phyloP scores from a whole-genome alignment of 64 coral and sea anemone species.

The Stylophora pistillata region DNA sequence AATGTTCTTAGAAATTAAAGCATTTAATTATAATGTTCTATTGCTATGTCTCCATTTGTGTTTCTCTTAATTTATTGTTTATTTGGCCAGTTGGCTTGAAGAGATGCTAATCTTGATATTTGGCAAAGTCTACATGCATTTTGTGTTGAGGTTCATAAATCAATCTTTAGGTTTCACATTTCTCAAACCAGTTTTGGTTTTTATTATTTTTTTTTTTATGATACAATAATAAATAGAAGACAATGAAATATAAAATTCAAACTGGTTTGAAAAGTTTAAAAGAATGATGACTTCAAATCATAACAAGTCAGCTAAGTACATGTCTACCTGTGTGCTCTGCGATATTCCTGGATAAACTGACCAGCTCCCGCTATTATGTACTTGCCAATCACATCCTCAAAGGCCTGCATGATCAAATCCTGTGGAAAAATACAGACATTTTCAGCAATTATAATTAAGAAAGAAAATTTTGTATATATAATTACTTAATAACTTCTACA shows the following conservation, averaged over 20 bases:
- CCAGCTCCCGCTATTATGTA: slow-evolving; percentile 63
- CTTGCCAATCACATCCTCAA: neutral
- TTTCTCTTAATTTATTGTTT: too few relatives aligned
- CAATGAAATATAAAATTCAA: neutral
- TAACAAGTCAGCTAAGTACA: neutral
- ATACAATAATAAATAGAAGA: too few relatives aligned
- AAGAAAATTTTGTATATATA: too few relatives aligned
- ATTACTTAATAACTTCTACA: too few relatives aligned
- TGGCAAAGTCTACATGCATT: too few relatives aligned
- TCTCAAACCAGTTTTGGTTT: too few relatives aligned
- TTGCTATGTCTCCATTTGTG: too few relatives aligned
- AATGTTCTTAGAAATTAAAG: neutral
- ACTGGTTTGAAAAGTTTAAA: neutral
- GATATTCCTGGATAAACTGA: slow-evolving; percentile 53
- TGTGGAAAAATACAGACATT: neutral
- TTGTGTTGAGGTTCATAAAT: too few relatives aligned
- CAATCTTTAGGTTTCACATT: too few relatives aligned
- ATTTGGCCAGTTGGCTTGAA: too few relatives aligned
- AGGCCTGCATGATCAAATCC: slow-evolving; percentile 9
- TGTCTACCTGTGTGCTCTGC: slow-evolving; percentile 46
- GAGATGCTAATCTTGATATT: too few relatives aligned
- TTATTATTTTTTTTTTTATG: too few relatives aligned
- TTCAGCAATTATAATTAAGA: neutral
- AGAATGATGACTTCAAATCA: neutral
- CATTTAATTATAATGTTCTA: neutral